Conservation (phyloP, 2,888 invertebrate species). For the Luperina nickerlii region DNA sequence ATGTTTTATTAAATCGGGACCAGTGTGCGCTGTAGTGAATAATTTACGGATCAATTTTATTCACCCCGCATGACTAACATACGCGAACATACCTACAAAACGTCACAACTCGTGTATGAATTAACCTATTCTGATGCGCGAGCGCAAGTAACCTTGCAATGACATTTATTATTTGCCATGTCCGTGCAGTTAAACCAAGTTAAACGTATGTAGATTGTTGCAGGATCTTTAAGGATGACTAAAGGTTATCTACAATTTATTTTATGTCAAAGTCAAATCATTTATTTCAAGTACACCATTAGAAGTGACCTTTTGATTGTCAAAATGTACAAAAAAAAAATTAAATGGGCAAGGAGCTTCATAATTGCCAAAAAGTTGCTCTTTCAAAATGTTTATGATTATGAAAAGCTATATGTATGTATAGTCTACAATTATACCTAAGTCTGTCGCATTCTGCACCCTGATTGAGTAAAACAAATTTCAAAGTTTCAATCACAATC, state of each 20-base stretch:
- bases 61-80: background rate
- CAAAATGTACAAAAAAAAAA: background rate
- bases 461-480: too few relatives aligned
- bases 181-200: background rate
- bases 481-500: too few relatives aligned
- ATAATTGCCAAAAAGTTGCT: too few relatives aligned
- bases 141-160: conserved; percentile 38
- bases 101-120: conserved; percentile 3
- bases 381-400: too few relatives aligned
- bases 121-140: conserved; percentile 32
- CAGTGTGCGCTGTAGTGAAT: background rate
- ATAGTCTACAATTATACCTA: too few relatives aligned
- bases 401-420: too few relatives aligned
- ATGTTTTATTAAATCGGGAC: too few relatives aligned
- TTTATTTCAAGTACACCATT: background rate
- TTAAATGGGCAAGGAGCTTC: background rate
- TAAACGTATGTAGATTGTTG: background rate
- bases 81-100: conserved; percentile 1
- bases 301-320: background rate
- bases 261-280: too few relatives aligned
- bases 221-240: background rate
- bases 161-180: conserved; percentile 39
- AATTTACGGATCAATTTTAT: background rate
- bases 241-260: background rate
- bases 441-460: too few relatives aligned